phyloP scores from a whole-genome alignment of 2,113 vertebrate genomes.

The Malurus elegans region DNA sequence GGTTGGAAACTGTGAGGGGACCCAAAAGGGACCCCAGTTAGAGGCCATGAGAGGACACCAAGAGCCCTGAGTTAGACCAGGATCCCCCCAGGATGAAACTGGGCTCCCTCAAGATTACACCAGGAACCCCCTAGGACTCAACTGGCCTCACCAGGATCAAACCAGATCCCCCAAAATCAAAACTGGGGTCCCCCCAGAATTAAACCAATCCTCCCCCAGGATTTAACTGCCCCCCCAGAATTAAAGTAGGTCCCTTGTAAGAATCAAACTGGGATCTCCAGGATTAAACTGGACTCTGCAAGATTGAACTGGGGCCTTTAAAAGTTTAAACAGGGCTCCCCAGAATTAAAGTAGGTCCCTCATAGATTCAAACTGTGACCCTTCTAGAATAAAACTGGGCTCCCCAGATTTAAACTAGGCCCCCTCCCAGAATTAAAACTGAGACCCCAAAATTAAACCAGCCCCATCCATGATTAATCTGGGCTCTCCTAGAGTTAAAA shows the following conservation, averaged over 20 bases:
- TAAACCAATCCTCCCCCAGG: accelerated
- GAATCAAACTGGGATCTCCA: neutral
- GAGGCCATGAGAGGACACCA: neutral
- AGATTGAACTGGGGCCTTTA: neutral
- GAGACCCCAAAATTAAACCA: neutral
- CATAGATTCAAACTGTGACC: too few species aligned
- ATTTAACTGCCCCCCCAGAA: accelerated
- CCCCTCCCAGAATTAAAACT: neutral
- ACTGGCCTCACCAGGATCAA: neutral
- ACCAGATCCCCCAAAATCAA: accelerated
- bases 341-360: too few species aligned
- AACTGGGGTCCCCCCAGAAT: accelerated
- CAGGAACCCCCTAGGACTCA: too few species aligned
- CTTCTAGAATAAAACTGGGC: neutral
- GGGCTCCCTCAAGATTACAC: neutral
- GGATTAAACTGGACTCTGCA: neutral
- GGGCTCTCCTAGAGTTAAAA: neutral
- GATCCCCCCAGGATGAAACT: too few species aligned
- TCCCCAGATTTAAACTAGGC: neutral
- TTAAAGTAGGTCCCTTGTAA: too few species aligned
- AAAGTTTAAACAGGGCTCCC: neutral
- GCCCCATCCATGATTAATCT: neutral
- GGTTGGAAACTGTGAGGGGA: neutral
- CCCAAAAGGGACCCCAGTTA: neutral
- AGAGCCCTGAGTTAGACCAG: neutral